Conservation (phyloP, 2,113 vertebrate species). For the Tachuris rubrigastra region DNA sequence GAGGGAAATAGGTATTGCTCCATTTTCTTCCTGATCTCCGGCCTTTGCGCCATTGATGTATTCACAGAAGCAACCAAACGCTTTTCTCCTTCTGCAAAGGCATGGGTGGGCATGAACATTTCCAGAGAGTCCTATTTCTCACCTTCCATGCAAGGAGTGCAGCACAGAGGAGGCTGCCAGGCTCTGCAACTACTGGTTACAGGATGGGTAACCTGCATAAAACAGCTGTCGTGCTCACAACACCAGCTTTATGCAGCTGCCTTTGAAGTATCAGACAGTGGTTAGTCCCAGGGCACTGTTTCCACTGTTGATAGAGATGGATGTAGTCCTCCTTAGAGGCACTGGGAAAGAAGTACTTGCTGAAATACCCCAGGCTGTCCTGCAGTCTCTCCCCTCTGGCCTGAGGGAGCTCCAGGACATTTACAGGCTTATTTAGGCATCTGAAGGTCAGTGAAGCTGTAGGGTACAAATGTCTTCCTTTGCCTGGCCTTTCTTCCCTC, state of each 20-base stretch:
- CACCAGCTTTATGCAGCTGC: neutral
- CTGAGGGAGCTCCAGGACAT: neutral
- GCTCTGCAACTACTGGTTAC: neutral
- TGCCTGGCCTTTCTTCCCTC: neutral
- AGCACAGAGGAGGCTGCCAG: neutral
- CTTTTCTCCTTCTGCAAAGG: neutral
- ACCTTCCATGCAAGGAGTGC: accelerated
- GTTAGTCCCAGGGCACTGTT: neutral
- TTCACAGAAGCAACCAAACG: neutral
- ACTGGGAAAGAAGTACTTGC: neutral
- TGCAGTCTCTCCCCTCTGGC: accelerated
- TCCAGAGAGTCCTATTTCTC: accelerated
- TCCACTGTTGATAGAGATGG: neutral
- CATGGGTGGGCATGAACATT: neutral
- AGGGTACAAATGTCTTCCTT: neutral
- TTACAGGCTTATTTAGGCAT: neutral
- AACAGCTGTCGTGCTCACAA: accelerated
- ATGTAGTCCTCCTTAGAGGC: accelerated
- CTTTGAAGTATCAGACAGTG: neutral
- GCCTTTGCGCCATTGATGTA: accelerated
- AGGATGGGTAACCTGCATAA: neutral
- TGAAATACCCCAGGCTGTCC: neutral
- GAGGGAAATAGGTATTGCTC: neutral
- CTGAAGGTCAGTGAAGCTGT: neutral
- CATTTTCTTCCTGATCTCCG: neutral